A percentile compares a stretch with the other conserved stretches of the same genome.
phyloP scores from a whole-genome alignment of 2,888 invertebrate genomes.

The Plebejus anna region DNA sequence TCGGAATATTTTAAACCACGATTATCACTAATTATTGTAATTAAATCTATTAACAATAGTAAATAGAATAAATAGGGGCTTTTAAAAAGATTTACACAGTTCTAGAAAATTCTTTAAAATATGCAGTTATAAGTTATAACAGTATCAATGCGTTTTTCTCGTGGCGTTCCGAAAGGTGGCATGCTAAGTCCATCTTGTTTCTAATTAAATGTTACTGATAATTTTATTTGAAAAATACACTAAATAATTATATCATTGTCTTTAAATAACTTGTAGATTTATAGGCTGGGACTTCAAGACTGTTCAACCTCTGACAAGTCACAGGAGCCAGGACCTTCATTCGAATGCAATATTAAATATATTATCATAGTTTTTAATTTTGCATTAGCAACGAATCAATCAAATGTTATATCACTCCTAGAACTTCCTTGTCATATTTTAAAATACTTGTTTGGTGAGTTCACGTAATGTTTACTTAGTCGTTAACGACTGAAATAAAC shows the following conservation, averaged over 20 bases:
- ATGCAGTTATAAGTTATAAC: too few relatives aligned
- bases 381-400: not conserved
- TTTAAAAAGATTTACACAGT: not conserved
- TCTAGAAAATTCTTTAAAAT: not conserved
- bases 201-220: too few relatives aligned
- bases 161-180: too few relatives aligned
- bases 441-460: not conserved
- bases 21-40: not conserved
- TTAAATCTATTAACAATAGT: not conserved
- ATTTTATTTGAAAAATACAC: too few relatives aligned
- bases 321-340: too few relatives aligned
- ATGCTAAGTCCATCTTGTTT: too few relatives aligned
- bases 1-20: not conserved
- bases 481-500: conserved; percentile 29
- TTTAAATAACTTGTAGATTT: too few relatives aligned
- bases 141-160: too few relatives aligned
- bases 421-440: not conserved
- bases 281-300: too few relatives aligned
- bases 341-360: too few relatives aligned
- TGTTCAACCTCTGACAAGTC: too few relatives aligned
- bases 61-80: not conserved
- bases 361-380: not conserved
- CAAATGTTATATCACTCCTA: not conserved
- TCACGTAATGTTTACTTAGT: not conserved
- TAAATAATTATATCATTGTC: too few relatives aligned